Evolutionary conservation across 1,140 invertebrate genomes (phyloP).

Genomic region (Diorhabda carinulata): DNA sequence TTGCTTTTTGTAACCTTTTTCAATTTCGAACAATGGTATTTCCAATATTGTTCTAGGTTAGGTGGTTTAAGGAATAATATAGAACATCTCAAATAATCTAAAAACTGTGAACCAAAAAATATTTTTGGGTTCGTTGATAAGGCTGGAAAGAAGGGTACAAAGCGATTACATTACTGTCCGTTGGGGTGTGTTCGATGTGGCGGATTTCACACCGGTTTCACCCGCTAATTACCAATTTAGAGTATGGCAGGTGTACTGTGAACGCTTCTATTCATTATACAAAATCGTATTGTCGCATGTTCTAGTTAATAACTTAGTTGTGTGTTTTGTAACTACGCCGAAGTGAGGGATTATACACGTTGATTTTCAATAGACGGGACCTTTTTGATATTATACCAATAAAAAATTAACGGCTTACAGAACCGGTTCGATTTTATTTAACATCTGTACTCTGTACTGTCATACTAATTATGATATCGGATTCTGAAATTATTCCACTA

Average conservation of each 20-base stretch:
- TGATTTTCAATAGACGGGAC: background rate
- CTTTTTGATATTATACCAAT: background rate
- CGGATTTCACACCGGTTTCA: slow-evolving; percentile 47
- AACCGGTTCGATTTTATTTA: too few relatives aligned
- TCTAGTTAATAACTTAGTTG: slow-evolving; percentile 39
- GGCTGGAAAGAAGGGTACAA: slow-evolving; percentile 9
- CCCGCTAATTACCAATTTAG: slow-evolving; percentile 48
- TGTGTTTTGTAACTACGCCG: slow-evolving; percentile 1
- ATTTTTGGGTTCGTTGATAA: background rate
- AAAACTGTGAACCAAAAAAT: background rate
- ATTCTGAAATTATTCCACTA: too few relatives aligned
- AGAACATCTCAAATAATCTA: background rate
- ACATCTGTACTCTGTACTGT: too few relatives aligned
- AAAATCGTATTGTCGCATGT: slow-evolving; percentile 38
- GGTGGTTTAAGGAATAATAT: too few relatives aligned
- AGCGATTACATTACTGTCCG: slow-evolving; percentile 33
- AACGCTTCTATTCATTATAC: slow-evolving; percentile 40
- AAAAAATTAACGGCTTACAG: background rate
- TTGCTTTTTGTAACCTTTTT: too few relatives aligned
- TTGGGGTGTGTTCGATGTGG: slow-evolving; percentile 43
- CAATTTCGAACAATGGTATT: too few relatives aligned
- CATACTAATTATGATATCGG: too few relatives aligned
- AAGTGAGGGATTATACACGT: background rate
- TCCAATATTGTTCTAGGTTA: too few relatives aligned
- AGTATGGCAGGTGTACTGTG: slow-evolving; percentile 42